phyloP scores from a whole-genome alignment of 1,140 invertebrate species.

The Aphaenogaster rudis region DNA sequence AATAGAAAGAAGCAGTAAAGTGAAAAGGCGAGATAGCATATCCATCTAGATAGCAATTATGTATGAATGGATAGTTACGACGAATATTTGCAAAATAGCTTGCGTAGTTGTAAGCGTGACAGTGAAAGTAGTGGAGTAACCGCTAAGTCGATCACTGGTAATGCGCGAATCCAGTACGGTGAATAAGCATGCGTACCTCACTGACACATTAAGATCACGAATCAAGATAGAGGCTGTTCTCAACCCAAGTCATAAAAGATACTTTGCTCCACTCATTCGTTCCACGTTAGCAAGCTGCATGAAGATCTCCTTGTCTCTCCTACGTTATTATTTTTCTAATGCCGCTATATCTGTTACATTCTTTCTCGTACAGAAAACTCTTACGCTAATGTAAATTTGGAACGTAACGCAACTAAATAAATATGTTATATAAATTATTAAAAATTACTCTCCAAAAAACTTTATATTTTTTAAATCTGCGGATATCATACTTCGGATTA shows the following conservation, averaged over 20 bases:
- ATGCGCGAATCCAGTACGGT: slow-evolving; percentile 55
- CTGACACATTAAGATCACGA: slow-evolving; percentile 77
- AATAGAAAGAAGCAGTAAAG: neutral
- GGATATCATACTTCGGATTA: neutral
- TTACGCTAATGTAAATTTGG: neutral
- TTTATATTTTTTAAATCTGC: neutral
- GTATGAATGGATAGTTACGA: slow-evolving; percentile 3
- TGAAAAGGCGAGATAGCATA: neutral
- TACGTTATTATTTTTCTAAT: slow-evolving; percentile 46
- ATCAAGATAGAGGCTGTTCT: slow-evolving; percentile 73
- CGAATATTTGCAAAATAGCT: slow-evolving; percentile 31
- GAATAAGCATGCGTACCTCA: slow-evolving; percentile 64
- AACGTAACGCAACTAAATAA: neutral
- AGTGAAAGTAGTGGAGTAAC: slow-evolving; percentile 50
- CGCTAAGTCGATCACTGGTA: slow-evolving; percentile 53
- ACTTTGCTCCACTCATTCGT: slow-evolving; percentile 71
- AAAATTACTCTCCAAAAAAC: neutral
- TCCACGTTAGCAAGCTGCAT: slow-evolving; percentile 64
- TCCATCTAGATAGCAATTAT: neutral
- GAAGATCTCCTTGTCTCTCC: slow-evolving; percentile 48
- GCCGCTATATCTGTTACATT: slow-evolving; percentile 7
- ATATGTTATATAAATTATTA: neutral
- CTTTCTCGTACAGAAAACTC: neutral
- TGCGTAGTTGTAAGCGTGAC: slow-evolving; percentile 18
- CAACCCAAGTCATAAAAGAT: slow-evolving; percentile 74